These are phyloP conservation scores for Hippoglossus stenolepis DNA, from an alignment of 2,113 vertebrate species.

Conservation along the genomic window DNA sequence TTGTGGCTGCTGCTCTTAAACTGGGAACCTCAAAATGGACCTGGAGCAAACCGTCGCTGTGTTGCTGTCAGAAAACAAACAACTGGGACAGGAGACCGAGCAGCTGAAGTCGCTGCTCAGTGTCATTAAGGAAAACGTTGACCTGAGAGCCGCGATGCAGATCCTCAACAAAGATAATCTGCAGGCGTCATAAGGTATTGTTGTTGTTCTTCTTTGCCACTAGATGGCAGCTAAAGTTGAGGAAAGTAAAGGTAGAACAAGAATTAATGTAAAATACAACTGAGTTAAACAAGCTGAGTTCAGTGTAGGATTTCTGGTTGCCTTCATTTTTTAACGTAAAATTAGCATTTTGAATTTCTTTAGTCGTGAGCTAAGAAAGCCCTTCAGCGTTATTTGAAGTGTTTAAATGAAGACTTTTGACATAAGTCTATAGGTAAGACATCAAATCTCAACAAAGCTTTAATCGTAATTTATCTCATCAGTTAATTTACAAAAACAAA, in stretches of 20 bases:
- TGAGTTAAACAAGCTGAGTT: background rate
- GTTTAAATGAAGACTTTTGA: too few species aligned
- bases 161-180: background rate
- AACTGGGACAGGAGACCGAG: conserved; percentile 52
- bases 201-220: conserved; percentile 19
- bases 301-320: background rate
- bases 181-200: conserved; percentile 35
- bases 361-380: background rate
- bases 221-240: conserved; percentile 34
- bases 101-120: conserved; percentile 32
- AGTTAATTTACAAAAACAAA: too few species aligned
- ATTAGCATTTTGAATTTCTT: background rate
- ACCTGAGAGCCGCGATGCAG: conserved; percentile 40
- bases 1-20: conserved; percentile 66
- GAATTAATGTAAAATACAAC: background rate
- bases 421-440: too few species aligned
- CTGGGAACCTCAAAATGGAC: conserved; percentile 41
- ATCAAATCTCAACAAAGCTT: too few species aligned
- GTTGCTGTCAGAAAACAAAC: conserved; percentile 34
- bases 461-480: too few species aligned
- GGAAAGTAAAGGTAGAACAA: too few species aligned
- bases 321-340: background rate
- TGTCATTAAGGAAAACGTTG: conserved; percentile 55
- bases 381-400: too few species aligned
- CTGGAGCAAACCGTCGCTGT: background rate